Evolutionary conservation across 1,140 invertebrate species (phyloP), one percentile per base, ranked within the genome.

Genomic region (Coenobita brevimanus): DNA sequence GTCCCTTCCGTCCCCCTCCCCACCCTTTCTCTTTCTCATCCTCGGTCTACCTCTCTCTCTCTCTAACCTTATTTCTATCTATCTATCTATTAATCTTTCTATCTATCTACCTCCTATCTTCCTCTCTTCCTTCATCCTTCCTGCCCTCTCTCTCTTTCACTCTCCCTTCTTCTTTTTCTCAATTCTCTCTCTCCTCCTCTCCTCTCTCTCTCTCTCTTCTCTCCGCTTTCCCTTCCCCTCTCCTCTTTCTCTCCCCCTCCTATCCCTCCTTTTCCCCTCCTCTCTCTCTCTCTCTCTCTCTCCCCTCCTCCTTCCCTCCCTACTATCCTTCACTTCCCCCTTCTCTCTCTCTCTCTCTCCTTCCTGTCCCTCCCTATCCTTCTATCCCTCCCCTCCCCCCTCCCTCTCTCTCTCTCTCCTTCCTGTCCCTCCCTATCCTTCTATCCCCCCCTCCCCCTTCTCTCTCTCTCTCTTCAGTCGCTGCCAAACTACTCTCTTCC

Each of bases 311-410:
- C 62, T 6, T 30, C 30, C 21, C 30, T 21, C 30, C 62, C n/a
- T 57, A 13, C 10, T 64, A n/a, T 6, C 62, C 36, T 33, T 4
- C 62, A 30, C 3, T 67, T 33, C 36, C 21, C 36, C 3, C 36
- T 10, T 67, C 21, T n/a, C 2, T 67, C 3, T 67, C 21, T 67
- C 21, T 4, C 62, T 67, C 62, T 67, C 62, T 67, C 62, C 36
- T 33, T 67, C 62, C 62, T 67, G 24, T 67, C 62, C 36, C 62
- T 67, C 62, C 36, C 62, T 67, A 24, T 67, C 62, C 62, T 67
- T 33, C 36, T 33, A 30, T 33, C n/a, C 54, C 13, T n/a, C n/a
- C n/a, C n/a, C n/a, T n/a, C n/a, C n/a, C n/a, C n/a, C n/a, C n/a
- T n/a, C n/a, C n/a, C n/a, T n/a, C n/a, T n/a, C n/a, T n/a, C n/a